Conservation (phyloP, 2,888 invertebrate species). For the Trichogramma dendrolimi region DNA sequence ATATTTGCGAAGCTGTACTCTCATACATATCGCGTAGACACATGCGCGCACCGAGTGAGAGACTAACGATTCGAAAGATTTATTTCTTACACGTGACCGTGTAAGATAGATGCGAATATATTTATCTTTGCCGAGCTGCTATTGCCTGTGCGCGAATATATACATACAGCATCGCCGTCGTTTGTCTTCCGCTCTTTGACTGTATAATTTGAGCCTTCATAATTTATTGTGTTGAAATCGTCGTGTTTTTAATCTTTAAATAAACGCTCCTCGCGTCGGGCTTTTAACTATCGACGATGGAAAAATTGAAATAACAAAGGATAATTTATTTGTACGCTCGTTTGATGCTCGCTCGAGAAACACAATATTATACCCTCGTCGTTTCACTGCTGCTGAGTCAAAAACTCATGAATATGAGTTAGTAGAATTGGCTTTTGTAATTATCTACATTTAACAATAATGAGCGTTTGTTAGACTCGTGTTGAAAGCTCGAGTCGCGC, state of each 20-base stretch:
- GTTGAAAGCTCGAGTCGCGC: no score
- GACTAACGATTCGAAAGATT: conserved; percentile 13
- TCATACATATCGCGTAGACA: not conserved
- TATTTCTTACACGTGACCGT: conserved; percentile 24
- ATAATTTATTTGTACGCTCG: conserved; percentile 3
- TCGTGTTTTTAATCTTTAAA: conserved; percentile 14
- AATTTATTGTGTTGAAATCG: conserved; percentile 18
- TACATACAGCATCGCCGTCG: conserved; percentile 11
- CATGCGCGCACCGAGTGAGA: not conserved
- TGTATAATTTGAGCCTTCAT: conserved; percentile 24
- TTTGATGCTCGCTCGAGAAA: no score
- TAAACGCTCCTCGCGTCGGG: conserved; percentile 2
- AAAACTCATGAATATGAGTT: no score
- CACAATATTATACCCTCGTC: no score
- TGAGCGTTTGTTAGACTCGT: no score
- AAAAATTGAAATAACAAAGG: conserved; percentile 1
- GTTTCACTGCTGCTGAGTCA: no score
- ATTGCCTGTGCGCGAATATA: no score
- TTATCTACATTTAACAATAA: no score
- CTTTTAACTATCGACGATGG: not conserved
- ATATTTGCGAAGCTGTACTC: no score
- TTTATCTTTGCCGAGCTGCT: conserved; percentile 18
- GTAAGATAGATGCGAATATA: conserved; percentile 20
- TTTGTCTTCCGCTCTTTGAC: conserved; percentile 22
- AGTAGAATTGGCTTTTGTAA: no score